Evolutionary conservation across 2,888 invertebrate species (phyloP).

Genomic region (Coremacera marginata): DNA sequence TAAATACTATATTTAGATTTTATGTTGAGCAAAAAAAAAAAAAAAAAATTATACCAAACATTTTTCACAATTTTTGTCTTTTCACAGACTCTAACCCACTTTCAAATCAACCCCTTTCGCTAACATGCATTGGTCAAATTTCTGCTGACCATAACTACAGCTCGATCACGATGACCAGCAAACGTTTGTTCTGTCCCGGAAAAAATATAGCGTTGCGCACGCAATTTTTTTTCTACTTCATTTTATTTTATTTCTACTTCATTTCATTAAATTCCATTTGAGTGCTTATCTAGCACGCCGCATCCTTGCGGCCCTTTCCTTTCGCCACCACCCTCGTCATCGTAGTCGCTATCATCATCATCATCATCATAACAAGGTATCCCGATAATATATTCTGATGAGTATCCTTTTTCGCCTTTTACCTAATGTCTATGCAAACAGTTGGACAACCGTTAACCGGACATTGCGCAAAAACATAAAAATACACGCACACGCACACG

Average conservation of each 20-base stretch:
- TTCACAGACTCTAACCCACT: neutral
- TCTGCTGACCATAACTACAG: neutral
- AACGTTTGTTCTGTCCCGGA: neutral
- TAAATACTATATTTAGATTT: no score
- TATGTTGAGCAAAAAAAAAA: no score
- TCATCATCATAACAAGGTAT: neutral
- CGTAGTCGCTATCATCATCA: neutral
- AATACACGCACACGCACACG: neutral
- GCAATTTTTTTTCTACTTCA: neutral
- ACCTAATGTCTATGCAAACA: slow-evolving; percentile 29
- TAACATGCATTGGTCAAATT: neutral
- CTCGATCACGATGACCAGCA: slow-evolving; percentile 10
- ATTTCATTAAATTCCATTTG: slow-evolving; percentile 6
- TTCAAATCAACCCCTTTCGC: neutral
- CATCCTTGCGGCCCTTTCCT: neutral
- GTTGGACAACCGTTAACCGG: slow-evolving; percentile 32
- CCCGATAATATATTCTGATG: neutral
- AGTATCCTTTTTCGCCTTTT: neutral
- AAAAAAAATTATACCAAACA: neutral
- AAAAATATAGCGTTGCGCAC: slow-evolving; percentile 4
- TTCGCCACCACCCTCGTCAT: neutral
- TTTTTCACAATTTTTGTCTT: neutral
- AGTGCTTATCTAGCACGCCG: slow-evolving; percentile 3
- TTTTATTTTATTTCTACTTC: neutral
- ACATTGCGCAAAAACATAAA: slow-evolving; percentile 26